Evolutionary conservation across 2,797 vertebrate genomes (phyloP).

Genomic region (Eospalax fontanierii): DNA sequence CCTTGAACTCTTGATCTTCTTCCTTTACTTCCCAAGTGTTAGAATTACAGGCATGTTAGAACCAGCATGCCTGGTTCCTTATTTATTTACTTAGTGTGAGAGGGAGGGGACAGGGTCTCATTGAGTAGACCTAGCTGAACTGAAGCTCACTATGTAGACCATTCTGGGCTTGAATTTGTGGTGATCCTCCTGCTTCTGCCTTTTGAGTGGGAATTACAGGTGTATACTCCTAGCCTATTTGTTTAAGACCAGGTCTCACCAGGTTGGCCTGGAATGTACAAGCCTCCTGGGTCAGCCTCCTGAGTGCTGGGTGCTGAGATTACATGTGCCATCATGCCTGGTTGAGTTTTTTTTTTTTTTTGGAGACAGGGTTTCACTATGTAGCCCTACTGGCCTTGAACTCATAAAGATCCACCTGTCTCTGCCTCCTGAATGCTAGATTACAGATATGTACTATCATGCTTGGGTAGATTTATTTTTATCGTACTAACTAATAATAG

Average conservation of each 20-base stretch:
- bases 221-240: background rate
- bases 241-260: background rate
- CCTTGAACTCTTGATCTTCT: background rate
- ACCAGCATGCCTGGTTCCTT: background rate
- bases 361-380: too few species aligned
- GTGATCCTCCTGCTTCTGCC: background rate
- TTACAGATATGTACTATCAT: too few species aligned
- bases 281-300: background rate
- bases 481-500: background rate
- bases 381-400: too few species aligned
- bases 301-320: background rate
- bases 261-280: background rate
- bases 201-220: background rate
- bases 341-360: background rate
- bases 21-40: background rate
- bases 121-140: background rate
- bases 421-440: too few species aligned
- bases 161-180: background rate
- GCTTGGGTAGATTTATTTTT: background rate
- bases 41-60: background rate
- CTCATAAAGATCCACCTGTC: too few species aligned
- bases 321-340: too few species aligned
- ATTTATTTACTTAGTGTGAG: background rate
- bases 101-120: background rate
- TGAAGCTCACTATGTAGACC: background rate